Conservation (phyloP, 2,113 vertebrate genomes). For the Pygathrix nemaeus region DNA sequence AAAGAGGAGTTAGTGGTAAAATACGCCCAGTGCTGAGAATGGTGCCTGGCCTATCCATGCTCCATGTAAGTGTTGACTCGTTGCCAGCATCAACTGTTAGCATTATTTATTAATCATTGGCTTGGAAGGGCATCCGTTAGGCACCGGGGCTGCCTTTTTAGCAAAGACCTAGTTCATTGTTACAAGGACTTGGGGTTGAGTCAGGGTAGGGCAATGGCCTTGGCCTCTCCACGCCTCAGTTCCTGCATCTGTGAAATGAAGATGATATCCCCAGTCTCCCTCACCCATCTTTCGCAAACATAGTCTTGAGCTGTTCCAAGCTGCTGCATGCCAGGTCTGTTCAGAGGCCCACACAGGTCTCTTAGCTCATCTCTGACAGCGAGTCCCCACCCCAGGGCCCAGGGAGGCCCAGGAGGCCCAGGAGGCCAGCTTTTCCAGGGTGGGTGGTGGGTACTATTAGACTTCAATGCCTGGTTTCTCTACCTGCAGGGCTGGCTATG, state of each 20-base stretch:
- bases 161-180: not conserved
- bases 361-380: no score
- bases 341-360: not conserved
- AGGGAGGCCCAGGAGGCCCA: not conserved
- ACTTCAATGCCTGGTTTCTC: constrained; percentile 72
- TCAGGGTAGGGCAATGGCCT: not conserved
- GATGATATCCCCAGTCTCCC: accelerated
- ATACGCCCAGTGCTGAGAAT: not conserved
- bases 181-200: not conserved
- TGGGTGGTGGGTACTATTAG: not conserved
- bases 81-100: not conserved
- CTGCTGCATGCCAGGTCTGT: not conserved
- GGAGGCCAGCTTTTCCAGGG: not conserved
- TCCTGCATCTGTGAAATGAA: constrained; percentile 3
- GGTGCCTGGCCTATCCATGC: not conserved
- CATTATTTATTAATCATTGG: not conserved
- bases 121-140: accelerated
- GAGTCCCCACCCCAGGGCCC: not conserved
- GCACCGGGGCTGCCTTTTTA: not conserved
- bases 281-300: not conserved
- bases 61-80: not conserved
- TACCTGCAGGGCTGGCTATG: constrained; percentile 75
- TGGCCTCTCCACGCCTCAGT: not conserved
- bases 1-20: not conserved
- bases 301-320: not conserved